Conservation (phyloP, 1,140 invertebrate species). For the Zaprionus ornatus region DNA sequence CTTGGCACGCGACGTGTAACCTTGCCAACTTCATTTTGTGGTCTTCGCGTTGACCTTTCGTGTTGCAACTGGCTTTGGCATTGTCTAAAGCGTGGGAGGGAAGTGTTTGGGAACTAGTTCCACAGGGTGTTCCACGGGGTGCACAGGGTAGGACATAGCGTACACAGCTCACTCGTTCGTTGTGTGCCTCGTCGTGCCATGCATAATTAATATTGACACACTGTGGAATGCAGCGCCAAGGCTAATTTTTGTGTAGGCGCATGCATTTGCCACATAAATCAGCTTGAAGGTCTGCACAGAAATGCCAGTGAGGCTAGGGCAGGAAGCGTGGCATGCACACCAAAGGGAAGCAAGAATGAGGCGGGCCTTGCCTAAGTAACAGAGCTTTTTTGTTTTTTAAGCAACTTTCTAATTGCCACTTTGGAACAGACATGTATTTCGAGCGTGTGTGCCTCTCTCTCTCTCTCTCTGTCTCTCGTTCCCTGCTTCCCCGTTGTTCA, state of each 20-base stretch:
- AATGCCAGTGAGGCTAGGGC: background rate
- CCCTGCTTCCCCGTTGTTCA: constrained; percentile 37
- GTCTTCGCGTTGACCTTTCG: constrained; percentile 47
- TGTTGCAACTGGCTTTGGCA: background rate
- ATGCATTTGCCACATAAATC: constrained; percentile 70
- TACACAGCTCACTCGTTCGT: background rate
- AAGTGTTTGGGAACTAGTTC: constrained; percentile 8
- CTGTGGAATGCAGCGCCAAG: constrained; percentile 69
- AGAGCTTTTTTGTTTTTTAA: constrained; percentile 71
- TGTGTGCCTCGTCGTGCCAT: constrained; percentile 19
- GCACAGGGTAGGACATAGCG: background rate
- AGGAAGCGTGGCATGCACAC: constrained; percentile 11
- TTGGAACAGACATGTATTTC: constrained; percentile 44
- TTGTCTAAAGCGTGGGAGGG: constrained; percentile 13
- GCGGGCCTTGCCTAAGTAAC: constrained; percentile 46
- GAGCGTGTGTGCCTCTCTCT: background rate
- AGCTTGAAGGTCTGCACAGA: constrained; percentile 59
- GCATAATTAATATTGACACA: constrained; percentile 79
- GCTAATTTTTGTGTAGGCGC: constrained; percentile 70
- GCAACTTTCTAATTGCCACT: constrained; percentile 81
- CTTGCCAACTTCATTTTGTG: constrained; percentile 49
- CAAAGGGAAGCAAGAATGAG: no score
- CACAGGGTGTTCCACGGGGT: constrained; percentile 1
- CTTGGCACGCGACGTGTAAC: constrained; percentile 9
- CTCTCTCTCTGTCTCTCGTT: background rate